These are phyloP conservation scores for Catocala fraxini DNA, from an alignment of 2,888 invertebrate genomes.

Conservation along the genomic window DNA sequence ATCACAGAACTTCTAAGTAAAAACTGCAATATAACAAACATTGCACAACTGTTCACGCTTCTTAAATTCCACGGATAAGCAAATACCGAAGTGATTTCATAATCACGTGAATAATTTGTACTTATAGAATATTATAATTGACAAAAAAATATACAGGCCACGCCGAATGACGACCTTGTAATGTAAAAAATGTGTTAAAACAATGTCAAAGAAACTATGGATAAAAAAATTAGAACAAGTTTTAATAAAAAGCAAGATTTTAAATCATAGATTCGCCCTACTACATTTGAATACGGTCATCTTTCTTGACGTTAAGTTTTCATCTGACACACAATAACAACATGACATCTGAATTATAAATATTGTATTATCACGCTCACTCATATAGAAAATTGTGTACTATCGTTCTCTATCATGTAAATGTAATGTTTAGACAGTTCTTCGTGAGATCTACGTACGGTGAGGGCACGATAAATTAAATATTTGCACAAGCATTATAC, in stretches of 20 bases:
- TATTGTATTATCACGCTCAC: no score
- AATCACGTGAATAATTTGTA: conserved; percentile 4
- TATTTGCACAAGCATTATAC: no score
- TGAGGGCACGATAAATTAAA: no score
- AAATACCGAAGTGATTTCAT: background rate
- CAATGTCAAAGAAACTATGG: conserved; percentile 25
- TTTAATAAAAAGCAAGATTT: background rate
- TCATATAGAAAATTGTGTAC: no score
- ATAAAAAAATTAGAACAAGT: conserved; percentile 14
- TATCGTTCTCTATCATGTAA: no score
- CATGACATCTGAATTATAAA: no score
- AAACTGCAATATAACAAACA: background rate
- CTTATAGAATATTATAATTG: background rate
- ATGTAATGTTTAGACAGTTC: no score
- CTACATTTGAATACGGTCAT: no score
- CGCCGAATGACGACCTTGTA: conserved; percentile 13
- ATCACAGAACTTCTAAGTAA: background rate
- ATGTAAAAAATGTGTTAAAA: conserved; percentile 22
- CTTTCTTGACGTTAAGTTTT: no score
- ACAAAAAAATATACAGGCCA: conserved; percentile 10
- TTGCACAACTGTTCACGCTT: conserved; percentile 6
- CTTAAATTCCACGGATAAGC: background rate
- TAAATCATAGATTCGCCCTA: no score
- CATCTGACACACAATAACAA: no score
- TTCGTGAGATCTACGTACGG: no score